Percentiles rank a stretch among this genome's conserved stretches.
Evolutionary conservation across 1,140 invertebrate species (phyloP).

Genomic region (Archegozetes longisetosus): DNA sequence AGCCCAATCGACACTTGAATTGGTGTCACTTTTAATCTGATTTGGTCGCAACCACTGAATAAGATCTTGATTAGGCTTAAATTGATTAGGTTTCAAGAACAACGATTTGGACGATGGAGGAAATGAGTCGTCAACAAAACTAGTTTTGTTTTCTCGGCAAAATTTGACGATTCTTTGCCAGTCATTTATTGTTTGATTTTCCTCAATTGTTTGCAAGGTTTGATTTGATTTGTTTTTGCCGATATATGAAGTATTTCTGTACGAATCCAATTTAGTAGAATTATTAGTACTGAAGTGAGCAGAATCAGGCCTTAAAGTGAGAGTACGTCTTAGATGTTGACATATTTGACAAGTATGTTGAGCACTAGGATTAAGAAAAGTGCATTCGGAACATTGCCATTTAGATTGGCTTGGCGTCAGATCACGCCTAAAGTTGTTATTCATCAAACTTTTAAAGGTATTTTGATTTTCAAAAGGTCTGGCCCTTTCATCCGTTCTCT

Average conservation of each 20-base stretch:
- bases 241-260: constrained; percentile 31
- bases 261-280: constrained; percentile 22
- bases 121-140: background rate
- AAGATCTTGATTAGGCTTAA: background rate
- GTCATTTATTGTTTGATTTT: background rate
- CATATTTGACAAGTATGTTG: constrained; percentile 57
- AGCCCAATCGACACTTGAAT: constrained; percentile 32
- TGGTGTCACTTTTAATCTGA: background rate
- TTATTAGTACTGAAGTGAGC: constrained; percentile 25
- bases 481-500: background rate
- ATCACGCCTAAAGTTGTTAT: background rate
- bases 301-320: constrained; percentile 20
- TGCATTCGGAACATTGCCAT: constrained; percentile 29
- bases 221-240: too few species aligned
- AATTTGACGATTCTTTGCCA: background rate
- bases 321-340: constrained; percentile 38
- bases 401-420: constrained; percentile 10
- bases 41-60: background rate
- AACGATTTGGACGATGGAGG: background rate
- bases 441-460: too few species aligned
- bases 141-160: background rate
- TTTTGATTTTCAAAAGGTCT: background rate
- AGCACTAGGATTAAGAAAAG: constrained; percentile 24
- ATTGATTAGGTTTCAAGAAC: background rate
- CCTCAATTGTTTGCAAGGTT: background rate